These are phyloP conservation scores for Melieria crassipennis DNA, from an alignment of 2,888 invertebrate genomes.

Conservation along the genomic window DNA sequence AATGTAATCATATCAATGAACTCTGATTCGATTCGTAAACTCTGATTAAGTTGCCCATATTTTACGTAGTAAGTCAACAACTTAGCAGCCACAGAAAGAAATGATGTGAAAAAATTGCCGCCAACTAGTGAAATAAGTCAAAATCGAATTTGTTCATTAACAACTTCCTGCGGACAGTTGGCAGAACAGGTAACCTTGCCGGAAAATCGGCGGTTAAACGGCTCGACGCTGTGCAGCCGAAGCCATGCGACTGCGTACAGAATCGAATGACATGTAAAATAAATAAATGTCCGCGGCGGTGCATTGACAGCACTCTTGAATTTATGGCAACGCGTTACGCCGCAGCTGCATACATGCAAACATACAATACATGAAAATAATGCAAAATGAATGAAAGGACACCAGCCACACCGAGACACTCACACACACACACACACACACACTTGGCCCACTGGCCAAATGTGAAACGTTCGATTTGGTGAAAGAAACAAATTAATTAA, in stretches of 20 bases:
- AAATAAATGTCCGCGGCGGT: slow-evolving; percentile 39
- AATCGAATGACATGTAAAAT: slow-evolving; percentile 41
- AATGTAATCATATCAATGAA: no score
- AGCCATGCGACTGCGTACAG: slow-evolving; percentile 9
- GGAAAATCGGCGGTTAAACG: background rate
- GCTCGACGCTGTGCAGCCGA: background rate
- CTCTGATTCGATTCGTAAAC: no score
- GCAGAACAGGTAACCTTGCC: slow-evolving; percentile 1
- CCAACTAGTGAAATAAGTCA: slow-evolving; percentile 5
- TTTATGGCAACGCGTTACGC: slow-evolving; percentile 35
- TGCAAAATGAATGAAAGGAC: slow-evolving; percentile 26
- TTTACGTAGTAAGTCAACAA: no score
- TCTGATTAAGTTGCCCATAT: no score
- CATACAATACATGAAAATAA: slow-evolving; percentile 16
- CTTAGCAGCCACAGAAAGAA: no score
- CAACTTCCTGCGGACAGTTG: slow-evolving; percentile 30
- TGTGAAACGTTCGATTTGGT: slow-evolving; percentile 55
- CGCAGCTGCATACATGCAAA: slow-evolving; percentile 9
- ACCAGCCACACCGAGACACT: slow-evolving; percentile 14
- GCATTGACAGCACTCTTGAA: slow-evolving; percentile 39
- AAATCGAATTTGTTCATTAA: slow-evolving; percentile 32
- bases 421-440: slow-evolving; percentile 30
- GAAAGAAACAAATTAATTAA: slow-evolving; percentile 64
- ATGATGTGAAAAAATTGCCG: no score
- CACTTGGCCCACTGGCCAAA: slow-evolving; percentile 18